Evolutionary conservation across 2,113 vertebrate genomes (phyloP).

Genomic region (Cinclus mexicanus): DNA sequence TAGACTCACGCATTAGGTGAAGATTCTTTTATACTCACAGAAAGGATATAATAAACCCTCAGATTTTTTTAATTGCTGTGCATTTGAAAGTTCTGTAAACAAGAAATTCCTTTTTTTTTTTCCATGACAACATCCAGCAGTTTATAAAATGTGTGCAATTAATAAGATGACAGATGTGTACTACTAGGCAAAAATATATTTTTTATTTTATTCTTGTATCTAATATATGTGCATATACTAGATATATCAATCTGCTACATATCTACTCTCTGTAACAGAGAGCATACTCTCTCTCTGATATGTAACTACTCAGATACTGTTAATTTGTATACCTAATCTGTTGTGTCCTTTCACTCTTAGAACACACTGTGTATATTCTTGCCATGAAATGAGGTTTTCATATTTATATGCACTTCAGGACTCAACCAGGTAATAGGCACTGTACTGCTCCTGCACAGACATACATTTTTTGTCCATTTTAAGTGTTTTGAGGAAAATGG

Average conservation of each 20-base stretch:
- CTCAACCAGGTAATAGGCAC: no score
- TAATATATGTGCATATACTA: not conserved
- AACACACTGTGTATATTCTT: not conserved
- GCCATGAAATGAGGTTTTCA: not conserved
- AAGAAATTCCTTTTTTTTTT: not conserved
- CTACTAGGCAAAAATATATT: not conserved
- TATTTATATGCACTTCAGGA: not conserved
- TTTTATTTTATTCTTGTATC: not conserved
- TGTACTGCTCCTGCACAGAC: not conserved
- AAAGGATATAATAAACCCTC: not conserved
- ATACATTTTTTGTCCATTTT: not conserved
- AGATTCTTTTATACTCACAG: not conserved
- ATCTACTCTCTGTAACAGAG: not conserved
- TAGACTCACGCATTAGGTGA: not conserved
- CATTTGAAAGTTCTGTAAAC: not conserved
- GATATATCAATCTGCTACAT: no score
- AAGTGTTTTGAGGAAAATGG: not conserved
- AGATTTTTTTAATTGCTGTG: not conserved
- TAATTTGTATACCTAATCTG: not conserved
- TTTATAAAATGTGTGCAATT: not conserved
- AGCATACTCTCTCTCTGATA: not conserved
- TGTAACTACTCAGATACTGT: not conserved
- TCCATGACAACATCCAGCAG: not conserved
- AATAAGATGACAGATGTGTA: not conserved
- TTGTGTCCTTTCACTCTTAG: not conserved